Conservation (phyloP, 2,113 vertebrate species). For the Callipepla californica region DNA sequence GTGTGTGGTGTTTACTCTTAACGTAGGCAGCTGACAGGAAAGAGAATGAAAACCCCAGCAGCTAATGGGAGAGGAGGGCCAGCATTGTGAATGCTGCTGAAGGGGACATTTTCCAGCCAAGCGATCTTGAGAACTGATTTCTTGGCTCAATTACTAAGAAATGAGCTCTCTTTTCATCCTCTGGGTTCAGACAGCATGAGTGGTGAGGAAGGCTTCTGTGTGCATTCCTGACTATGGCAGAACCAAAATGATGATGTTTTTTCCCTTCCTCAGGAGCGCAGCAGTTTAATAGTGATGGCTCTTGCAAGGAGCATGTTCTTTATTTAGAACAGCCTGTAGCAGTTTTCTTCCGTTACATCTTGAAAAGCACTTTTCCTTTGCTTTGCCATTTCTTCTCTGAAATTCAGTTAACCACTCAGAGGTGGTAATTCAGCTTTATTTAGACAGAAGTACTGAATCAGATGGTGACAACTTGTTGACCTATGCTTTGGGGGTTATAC, state of each 20-base stretch:
- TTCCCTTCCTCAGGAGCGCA: background rate
- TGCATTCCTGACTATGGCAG: background rate
- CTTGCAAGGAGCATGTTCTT: background rate
- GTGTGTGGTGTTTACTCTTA: background rate
- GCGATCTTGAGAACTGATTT: background rate
- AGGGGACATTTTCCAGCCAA: background rate
- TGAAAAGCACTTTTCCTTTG: background rate
- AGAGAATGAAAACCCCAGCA: background rate
- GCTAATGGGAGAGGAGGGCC: background rate
- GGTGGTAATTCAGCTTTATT: background rate
- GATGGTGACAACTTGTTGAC: background rate
- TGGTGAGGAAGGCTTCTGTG: background rate
- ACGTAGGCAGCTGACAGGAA: background rate
- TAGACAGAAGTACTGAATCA: background rate
- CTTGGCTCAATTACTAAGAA: background rate
- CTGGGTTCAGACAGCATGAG: background rate
- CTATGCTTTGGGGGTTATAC: background rate
- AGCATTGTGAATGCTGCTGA: background rate
- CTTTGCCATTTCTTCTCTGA: background rate
- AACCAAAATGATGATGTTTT: background rate
- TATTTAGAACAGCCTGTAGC: conserved; percentile 22
- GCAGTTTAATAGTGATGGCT: background rate
- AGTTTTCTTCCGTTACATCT: background rate
- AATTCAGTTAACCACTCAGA: background rate
- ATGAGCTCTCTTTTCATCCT: background rate